These are phyloP conservation scores for Drosophila gunungcola DNA, from an alignment of 1,140 invertebrate species.

Conservation along the genomic window DNA sequence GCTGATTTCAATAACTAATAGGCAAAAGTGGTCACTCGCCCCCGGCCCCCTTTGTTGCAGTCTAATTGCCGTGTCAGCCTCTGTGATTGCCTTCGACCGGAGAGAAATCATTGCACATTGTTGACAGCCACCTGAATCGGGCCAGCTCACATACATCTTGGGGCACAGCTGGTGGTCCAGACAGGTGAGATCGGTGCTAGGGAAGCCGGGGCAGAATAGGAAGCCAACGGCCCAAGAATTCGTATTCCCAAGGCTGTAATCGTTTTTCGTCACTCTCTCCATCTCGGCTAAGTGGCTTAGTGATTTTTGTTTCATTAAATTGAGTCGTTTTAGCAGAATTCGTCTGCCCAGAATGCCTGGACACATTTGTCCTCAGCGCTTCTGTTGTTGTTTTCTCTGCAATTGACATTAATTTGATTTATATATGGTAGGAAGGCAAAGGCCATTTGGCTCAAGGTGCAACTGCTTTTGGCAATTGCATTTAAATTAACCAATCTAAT, in stretches of 20 bases:
- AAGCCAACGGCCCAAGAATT: slow-evolving; percentile 8
- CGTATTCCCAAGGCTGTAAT: slow-evolving; percentile 30
- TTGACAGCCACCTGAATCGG: slow-evolving; percentile 57
- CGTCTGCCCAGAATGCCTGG: slow-evolving; percentile 35
- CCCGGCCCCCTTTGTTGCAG: slow-evolving; percentile 50
- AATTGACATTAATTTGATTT: slow-evolving; percentile 81
- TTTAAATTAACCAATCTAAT: slow-evolving; percentile 76
- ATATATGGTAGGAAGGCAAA: slow-evolving; percentile 60
- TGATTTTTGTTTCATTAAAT: slow-evolving; percentile 76
- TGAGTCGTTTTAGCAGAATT: slow-evolving; percentile 35
- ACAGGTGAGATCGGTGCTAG: slow-evolving; percentile 11
- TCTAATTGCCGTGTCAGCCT: slow-evolving; percentile 78
- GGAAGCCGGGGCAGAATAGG: not conserved
- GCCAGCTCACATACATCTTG: slow-evolving; percentile 16
- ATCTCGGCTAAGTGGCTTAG: slow-evolving; percentile 69
- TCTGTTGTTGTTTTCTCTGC: slow-evolving; percentile 35
- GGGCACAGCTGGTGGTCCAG: slow-evolving; percentile 27
- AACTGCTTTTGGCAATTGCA: slow-evolving; percentile 56
- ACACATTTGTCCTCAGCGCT: slow-evolving; percentile 20
- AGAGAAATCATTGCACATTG: slow-evolving; percentile 58
- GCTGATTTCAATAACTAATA: slow-evolving; percentile 83
- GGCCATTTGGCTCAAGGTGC: slow-evolving; percentile 53
- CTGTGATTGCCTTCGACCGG: slow-evolving; percentile 66
- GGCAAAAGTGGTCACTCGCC: slow-evolving; percentile 59
- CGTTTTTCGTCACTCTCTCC: slow-evolving; percentile 33